phyloP scores from a whole-genome alignment of 2,888 invertebrate species.

The Tetheella fluctuosa region DNA sequence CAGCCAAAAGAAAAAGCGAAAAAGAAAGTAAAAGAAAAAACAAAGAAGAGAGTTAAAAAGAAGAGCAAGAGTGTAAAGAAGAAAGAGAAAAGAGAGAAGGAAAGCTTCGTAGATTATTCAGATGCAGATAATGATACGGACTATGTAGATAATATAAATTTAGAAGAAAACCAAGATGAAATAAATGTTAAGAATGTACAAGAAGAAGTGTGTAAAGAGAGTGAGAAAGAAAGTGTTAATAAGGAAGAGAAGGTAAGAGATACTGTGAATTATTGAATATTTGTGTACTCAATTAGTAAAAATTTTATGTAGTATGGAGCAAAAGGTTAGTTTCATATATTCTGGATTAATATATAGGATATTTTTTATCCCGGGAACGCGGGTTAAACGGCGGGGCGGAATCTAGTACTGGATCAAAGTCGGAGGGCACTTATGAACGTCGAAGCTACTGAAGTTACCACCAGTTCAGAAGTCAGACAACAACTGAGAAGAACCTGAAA shows the following conservation, averaged over 20 bases:
- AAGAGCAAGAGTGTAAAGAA: constrained; percentile 11
- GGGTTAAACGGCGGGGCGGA: too few species aligned
- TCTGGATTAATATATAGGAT: too few species aligned
- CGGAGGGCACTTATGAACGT: too few species aligned
- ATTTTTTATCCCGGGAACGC: too few species aligned
- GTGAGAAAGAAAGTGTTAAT: neutral
- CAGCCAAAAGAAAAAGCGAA: constrained; percentile 23
- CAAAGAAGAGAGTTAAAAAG: constrained; percentile 33
- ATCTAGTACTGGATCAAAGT: too few species aligned
- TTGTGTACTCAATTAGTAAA: too few species aligned
- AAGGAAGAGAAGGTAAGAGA: constrained; percentile 4
- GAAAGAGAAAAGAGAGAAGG: neutral
- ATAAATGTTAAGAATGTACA: neutral
- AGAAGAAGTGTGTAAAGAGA: neutral
- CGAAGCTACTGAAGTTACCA: too few species aligned
- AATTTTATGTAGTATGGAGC: too few species aligned
- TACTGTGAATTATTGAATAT: neutral
- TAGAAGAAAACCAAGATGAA: neutral
- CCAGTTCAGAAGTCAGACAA: too few species aligned
- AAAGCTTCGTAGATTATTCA: neutral
- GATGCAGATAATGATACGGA: neutral
- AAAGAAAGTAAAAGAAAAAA: constrained; percentile 28
- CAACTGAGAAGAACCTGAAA: too few species aligned
- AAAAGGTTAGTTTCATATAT: too few species aligned
- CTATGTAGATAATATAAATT: neutral